Percentiles rank a stretch among this genome's conserved stretches.
phyloP scores from a whole-genome alignment of 2,113 vertebrate species.

The Melospiza melodia region DNA sequence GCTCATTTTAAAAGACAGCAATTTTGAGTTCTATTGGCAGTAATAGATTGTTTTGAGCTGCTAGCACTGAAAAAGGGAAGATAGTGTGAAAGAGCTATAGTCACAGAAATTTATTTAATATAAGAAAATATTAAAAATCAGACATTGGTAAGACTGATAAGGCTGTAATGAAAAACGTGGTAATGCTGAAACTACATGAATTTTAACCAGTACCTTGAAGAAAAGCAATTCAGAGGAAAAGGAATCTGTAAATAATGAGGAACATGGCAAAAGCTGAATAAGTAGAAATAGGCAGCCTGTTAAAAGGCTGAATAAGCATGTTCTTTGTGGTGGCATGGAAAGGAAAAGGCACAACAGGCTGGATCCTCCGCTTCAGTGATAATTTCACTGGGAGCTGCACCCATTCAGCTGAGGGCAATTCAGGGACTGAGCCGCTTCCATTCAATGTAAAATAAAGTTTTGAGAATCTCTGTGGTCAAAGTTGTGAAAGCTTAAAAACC shows the following conservation, averaged over 20 bases:
- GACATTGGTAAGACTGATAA: not conserved
- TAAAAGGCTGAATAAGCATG: conserved; percentile 51
- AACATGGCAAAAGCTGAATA: conserved; percentile 58
- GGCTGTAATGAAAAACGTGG: not conserved
- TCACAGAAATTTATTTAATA: not conserved
- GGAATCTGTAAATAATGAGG: conserved; percentile 37
- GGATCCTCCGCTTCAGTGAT: not conserved
- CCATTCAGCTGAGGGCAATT: not conserved
- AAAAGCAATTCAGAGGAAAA: conserved; percentile 34
- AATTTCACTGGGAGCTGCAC: conserved; percentile 20
- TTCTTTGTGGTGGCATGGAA: conserved; percentile 25
- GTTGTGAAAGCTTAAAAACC: not conserved
- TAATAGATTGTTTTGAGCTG: not conserved
- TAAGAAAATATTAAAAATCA: not conserved
- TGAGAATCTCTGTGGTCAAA: not conserved
- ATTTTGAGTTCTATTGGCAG: fast-evolving
- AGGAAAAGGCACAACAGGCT: conserved; percentile 17
- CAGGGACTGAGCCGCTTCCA: not conserved
- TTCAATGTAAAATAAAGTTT: not conserved
- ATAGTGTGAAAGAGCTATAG: not conserved
- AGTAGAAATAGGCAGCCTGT: conserved; percentile 23
- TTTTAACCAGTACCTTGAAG: conserved; percentile 34
- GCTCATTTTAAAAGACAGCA: not conserved
- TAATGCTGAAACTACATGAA: not conserved
- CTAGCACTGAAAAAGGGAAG: not conserved